Conservation (phyloP, 2,888 invertebrate genomes). For the Megastigmus dorsalis region DNA sequence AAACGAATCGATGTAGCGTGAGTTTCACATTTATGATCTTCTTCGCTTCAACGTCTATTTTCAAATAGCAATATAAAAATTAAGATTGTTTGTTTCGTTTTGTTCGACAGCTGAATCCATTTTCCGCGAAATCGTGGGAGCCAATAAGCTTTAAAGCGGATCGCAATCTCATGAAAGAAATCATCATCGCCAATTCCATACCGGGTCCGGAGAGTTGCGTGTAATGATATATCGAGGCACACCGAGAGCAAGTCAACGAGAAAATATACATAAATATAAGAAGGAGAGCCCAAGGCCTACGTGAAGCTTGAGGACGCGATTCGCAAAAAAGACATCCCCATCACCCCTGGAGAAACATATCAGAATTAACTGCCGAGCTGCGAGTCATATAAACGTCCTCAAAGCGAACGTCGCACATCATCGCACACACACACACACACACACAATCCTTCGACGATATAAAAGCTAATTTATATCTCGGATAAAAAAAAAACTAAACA, state of each 20-base stretch:
- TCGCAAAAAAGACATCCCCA: background rate
- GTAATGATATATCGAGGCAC: slow-evolving; percentile 75
- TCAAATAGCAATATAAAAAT: background rate
- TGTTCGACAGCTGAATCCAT: slow-evolving; percentile 69
- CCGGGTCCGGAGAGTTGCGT: slow-evolving; percentile 94
- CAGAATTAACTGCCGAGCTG: slow-evolving; percentile 1
- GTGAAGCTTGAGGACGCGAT: background rate
- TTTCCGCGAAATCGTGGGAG: slow-evolving; percentile 73
- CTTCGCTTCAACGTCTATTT: slow-evolving; percentile 1
- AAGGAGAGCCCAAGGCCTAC: slow-evolving; percentile 33
- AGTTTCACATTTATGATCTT: slow-evolving; percentile 56
- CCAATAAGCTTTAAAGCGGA: slow-evolving; percentile 73
- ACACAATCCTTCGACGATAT: slow-evolving; percentile 18
- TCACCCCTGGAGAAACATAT: slow-evolving; percentile 21
- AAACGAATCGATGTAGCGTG: slow-evolving; percentile 72
- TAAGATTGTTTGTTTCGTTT: background rate
- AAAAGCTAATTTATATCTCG: background rate
- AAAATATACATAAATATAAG: slow-evolving; percentile 32
- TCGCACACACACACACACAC: background rate
- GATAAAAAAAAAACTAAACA: slow-evolving; percentile 32
- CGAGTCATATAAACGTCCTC: too few relatives aligned
- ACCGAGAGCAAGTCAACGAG: slow-evolving; percentile 53
- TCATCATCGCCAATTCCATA: slow-evolving; percentile 87
- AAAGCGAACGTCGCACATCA: background rate
- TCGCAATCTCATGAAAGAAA: slow-evolving; percentile 73